Evolutionary conservation across 2,797 vertebrate genomes (phyloP), one percentile per base, ranked within the genome.

Genomic region (Saxicola maurus): DNA sequence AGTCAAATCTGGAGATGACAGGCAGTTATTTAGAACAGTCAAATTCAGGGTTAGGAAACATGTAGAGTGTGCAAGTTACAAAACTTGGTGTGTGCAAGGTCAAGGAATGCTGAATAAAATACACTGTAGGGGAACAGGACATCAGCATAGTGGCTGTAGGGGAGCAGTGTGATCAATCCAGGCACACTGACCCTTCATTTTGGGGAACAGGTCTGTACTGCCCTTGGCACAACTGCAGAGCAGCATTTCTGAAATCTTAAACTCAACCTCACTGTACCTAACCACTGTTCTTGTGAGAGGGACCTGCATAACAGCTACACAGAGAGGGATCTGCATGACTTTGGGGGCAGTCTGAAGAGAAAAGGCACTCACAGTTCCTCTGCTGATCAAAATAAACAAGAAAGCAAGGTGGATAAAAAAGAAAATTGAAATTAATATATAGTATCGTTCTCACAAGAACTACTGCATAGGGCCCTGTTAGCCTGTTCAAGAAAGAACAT

Each of bases 131-230:
- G 40, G 61, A 71, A 64, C 6, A 74, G 14, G 10, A 43, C 17
- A 45, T 11, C 38, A 67, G 38, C 0, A 0, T 2, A 56, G 19
- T 37, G 40, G n/a, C 9, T 31, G 20, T 3, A 48, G 31, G 12
- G 31, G 11, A 19, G 7, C 24, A 77, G 40, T 71, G 15, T 4
- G 33, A 17, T 30, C 69, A 31, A 35, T 17, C 14, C 59, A 69
- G 56, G 7, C 28, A 57, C 13, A 6, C 5, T 25, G 33, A 76
- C 12, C n/a, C 16, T 64, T 73, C 37, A 6, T 82, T 82, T 60
- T 31, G 27, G 21, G 3, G 42, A 20, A 1, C 11, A 80, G 30
- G 31, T 64, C 53, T 2, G 3, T 13, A 6, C 23, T 1, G 0
- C 33, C 51, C 68, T 28, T 60, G 45, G 53, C 56, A 73, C 20